Percentiles rank a stretch among this genome's conserved stretches.
phyloP scores from a whole-genome alignment of 2,888 invertebrate species.

The Andrena chrysosceles region DNA sequence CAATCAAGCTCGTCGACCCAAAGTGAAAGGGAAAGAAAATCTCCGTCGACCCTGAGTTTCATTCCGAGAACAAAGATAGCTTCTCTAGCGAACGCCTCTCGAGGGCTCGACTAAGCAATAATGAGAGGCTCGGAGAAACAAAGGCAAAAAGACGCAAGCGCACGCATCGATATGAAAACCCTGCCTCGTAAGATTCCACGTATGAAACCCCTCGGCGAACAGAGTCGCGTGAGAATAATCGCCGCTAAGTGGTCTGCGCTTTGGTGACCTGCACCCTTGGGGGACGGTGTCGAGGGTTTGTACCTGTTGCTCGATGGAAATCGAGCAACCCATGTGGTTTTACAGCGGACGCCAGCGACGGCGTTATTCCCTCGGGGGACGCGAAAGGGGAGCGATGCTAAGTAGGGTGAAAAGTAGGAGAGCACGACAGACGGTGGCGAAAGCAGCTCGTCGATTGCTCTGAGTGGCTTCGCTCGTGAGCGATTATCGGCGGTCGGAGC shows the following conservation, averaged over 20 bases:
- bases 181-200: not conserved
- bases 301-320: slow-evolving; percentile 65
- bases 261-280: not conserved
- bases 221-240: slow-evolving; percentile 5
- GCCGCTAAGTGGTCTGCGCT: not conserved
- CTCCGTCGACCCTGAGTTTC: no score
- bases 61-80: no score
- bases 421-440: slow-evolving; percentile 52
- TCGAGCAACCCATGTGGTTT: slow-evolving; percentile 5
- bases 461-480: not conserved
- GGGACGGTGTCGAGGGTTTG: slow-evolving; percentile 9
- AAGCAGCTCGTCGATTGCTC: slow-evolving; percentile 16
- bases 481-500: not conserved
- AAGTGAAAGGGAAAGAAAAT: not conserved
- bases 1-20: no score
- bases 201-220: not conserved
- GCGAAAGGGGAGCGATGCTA: slow-evolving; percentile 28
- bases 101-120: no score
- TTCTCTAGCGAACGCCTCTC: no score
- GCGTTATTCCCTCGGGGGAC: slow-evolving; percentile 2
- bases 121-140: no score
- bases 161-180: not conserved
- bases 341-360: not conserved
- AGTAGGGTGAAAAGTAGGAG: slow-evolving; percentile 32
- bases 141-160: no score